Evolutionary conservation across 2,113 vertebrate species (phyloP), one percentile per base, ranked within the genome.

Genomic region (Mystacornis crossleyi): DNA sequence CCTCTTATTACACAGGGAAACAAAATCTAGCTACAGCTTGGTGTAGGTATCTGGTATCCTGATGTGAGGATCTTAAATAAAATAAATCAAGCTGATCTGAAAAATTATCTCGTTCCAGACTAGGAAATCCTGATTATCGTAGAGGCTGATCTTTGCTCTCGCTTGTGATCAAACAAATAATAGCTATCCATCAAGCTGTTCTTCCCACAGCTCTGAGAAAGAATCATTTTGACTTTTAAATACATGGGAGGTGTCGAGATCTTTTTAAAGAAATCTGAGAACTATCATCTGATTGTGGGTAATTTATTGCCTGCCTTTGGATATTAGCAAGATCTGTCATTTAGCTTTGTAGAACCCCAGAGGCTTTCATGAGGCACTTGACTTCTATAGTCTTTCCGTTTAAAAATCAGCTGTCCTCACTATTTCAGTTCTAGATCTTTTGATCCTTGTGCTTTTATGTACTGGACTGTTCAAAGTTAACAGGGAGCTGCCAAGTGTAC

Each of bases 391-490:
- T 38, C 26, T 34, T 90, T 60, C 92, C 20, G 19, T 74, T 96
- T 86, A 86, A 93, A 95, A 96, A 94, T 89, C 80, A 94, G 80
- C 79, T 90, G 73, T 93, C 73, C 31, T 91, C 81, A 42, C 67
- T 71, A 61, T 69, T 92, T 90, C 53, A 75, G 64, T 96, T 96
- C 93, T 95, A 94, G 90, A 81, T 89, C 90, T 96, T 96, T 95
- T 94, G 90, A 96, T 97, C 92, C 64, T 95, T 84, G 36, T 64
- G 53, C 92, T 93, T 97, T 96, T 96, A 96, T 95, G 55, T 86
- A 94, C 90, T 93, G 75, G 82, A 64, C 79, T 96, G 67, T 78
- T 93, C 88, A 94, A 93, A 94, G 71, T 90, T 95, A 95, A 71
- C 45, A 91, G 82, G 45, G 87, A 94, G 88, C 79, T 96, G 95